Base-by-base conservation (phyloP, 1,140 invertebrate species). In the Drosophila ercepeae region DNA sequence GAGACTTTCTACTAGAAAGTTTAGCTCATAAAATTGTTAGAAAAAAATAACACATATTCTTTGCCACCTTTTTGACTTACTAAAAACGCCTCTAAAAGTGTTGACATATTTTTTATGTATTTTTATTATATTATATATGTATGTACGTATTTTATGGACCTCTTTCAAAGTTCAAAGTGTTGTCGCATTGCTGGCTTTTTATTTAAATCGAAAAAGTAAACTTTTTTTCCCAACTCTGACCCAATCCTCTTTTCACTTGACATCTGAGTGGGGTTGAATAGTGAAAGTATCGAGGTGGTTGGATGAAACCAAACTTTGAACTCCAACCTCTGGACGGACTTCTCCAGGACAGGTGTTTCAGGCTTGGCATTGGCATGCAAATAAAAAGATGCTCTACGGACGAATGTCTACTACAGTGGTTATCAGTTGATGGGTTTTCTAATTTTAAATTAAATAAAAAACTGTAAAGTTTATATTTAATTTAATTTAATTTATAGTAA, bases 171-270 rank as follows among this genome's bases (percentile, higher is more conserved):
- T 86, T 84, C 51, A 79, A 86, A 86, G 58, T 86, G 65, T 70
- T 81, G 75, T 76, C 70, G 75, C 67, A 77, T 76, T 82, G 59
- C 42, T 44, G 51, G 60, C 75, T 55, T 84, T 84, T 79, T 78
- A 84, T 84, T 86, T 84, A 84, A 86, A 84, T 84, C 79, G 79
- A 86, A 84, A 68, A 69, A 68, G 68, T 53, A 67, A 67, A 68
- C 36, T 67, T 68, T 68, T 39, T 39, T 36, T 36, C n/a, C 14
- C n/a, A 50, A 29, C 65, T 68, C 23, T 45, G 18, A 5, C 32
- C 21, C 49, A 36, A 8, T 19, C 25, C 25, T 13, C 46, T 27
- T 25, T 29, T n/a, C 25, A 49, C 9, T 29, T 32, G 23, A 29
- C 46, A 29, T 13, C 19, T 18, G 55, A 54, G 32, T 42, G 19